Base-by-base conservation (phyloP, 1,140 invertebrate species). In the Nasonia giraulti region DNA sequence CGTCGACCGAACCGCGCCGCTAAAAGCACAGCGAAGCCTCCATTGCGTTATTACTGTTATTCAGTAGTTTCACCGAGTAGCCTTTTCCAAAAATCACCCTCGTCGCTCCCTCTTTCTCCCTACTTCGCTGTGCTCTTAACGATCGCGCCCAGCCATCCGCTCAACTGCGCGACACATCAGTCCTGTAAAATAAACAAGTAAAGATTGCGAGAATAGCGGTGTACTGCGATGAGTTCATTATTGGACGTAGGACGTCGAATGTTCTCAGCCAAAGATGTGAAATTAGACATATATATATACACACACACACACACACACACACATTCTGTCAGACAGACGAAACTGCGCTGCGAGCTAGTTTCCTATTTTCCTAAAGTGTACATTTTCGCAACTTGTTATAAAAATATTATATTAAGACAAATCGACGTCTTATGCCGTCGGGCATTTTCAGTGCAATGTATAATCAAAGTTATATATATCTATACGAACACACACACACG, bases 331-430 rank as follows among this genome's bases (percentile, higher is more conserved):
- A 69, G 82, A 78, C 66, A 71, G 66, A 78, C 66, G 76, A 23
- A 79, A 83, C 62, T 78, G 55, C 55, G 17, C 50, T 44, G 10
- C 17, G 23, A 62, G 55, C 55, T 62, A 78, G 76, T 83, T 83
- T 73, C 76, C 78, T 83, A 83, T 83, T 83, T 83, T 83, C 82
- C 78, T 83, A 83, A 50, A 37, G 40, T 83, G 82, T 83, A 79
- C 47, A 83, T 83, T 83, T 68, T 68, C n/a, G 33, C 20, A 83
- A 68, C 17, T 66, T 69, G n/a, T 82, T 62, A 62, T 62, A 77
- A 77, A 27, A 44, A 40, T 40, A 75, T 74, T 23, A 50, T 62
- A 69, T 44, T 33, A 50, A 40, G 12, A 77, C 2, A 23, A 44
- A 68, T 83, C n/a, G 55, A 83, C 75, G 33, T 71, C 8, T 27